Conservation (phyloP, 2,888 invertebrate genomes). For the Campopleginae sp. region DNA sequence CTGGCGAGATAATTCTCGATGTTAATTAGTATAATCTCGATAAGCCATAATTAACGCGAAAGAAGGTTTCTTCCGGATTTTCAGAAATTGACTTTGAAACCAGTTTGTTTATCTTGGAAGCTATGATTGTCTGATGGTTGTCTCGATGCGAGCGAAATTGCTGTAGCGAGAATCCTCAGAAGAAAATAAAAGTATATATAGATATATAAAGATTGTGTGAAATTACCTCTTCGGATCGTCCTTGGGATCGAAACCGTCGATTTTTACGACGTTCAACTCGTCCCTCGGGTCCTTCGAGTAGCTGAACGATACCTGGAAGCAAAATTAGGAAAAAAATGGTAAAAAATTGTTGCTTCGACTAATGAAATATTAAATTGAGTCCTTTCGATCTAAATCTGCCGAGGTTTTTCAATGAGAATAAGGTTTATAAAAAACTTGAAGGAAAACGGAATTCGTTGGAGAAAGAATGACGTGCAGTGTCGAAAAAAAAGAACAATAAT, state of each 20-base stretch:
- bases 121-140: constrained; percentile 13
- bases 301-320: constrained; percentile 93
- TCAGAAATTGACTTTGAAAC: constrained; percentile 14
- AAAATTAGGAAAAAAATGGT: constrained; percentile 54
- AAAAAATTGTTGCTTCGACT: constrained; percentile 14
- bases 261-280: constrained; percentile 93
- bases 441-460: background rate
- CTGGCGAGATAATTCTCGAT: background rate
- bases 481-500: background rate
- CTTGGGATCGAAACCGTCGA: constrained; percentile 92
- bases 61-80: background rate
- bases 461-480: background rate
- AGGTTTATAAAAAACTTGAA: background rate
- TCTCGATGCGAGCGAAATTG: constrained; percentile 30
- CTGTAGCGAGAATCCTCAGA: constrained; percentile 14
- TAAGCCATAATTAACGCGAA: background rate
- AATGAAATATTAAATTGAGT: constrained; percentile 6
- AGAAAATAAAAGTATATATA: constrained; percentile 19
- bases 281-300: constrained; percentile 91
- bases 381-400: background rate
- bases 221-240: constrained; percentile 93
- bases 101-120: constrained; percentile 7
- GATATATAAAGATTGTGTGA: constrained; percentile 59
- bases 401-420: background rate
- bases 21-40: background rate